A percentile compares a stretch with the other conserved stretches of the same genome.
Conservation (phyloP, 2,113 vertebrate genomes). For the Spermophilus dauricus region DNA sequence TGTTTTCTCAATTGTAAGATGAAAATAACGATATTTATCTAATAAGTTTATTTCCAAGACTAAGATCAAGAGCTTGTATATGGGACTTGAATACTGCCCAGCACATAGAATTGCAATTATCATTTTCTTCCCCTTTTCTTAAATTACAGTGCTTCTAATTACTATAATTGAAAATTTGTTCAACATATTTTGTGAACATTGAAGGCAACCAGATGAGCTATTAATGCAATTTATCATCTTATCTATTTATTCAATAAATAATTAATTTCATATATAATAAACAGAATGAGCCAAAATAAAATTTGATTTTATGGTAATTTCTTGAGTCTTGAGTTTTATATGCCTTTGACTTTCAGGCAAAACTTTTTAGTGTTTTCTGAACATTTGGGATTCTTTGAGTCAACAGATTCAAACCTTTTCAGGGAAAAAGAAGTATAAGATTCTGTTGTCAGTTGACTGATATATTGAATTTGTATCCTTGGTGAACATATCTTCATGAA, state of each 20-base stretch:
- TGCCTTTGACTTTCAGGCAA: background rate
- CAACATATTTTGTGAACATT: background rate
- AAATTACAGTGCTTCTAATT: background rate
- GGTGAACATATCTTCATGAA: background rate
- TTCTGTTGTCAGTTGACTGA: background rate
- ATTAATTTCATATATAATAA: background rate
- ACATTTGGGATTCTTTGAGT: background rate
- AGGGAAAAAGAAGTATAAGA: background rate
- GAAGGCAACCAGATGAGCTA: background rate
- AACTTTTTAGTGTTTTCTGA: background rate
- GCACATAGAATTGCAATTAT: background rate
- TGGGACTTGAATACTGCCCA: background rate
- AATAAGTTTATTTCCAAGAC: background rate
- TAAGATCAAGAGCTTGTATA: background rate
- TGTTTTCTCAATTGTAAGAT: background rate
- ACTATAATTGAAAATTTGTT: background rate
- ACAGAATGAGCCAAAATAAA: background rate
- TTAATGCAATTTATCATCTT: background rate
- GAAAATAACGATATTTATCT: background rate
- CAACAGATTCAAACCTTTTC: background rate
- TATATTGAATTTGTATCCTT: background rate
- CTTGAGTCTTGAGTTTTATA: background rate
- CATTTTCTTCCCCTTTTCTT: background rate
- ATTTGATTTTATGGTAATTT: background rate
- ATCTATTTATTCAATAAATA: slow-evolving; percentile 40